Conservation (phyloP, 64 coral and sea anemone species). For the Actinia equina region DNA sequence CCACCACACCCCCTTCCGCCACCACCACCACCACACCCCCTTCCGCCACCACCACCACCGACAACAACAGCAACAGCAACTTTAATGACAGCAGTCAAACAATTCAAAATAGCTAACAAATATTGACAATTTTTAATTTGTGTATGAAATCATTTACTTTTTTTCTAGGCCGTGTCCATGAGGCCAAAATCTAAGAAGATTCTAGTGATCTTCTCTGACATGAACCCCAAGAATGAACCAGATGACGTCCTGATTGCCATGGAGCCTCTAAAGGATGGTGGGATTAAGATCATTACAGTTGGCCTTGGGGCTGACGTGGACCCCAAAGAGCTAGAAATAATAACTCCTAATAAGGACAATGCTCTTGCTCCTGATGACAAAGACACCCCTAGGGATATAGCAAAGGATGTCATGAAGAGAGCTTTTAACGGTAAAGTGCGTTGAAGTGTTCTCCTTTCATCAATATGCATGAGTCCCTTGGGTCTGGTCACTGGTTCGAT, state of each 20-base stretch:
- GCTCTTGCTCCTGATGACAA: slow-evolving; percentile 29
- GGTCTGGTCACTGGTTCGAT: no score
- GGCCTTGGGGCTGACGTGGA: slow-evolving; percentile 38
- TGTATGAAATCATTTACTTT: background rate
- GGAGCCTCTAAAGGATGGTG: slow-evolving; percentile 34
- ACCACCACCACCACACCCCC: no score
- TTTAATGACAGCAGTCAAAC: no score
- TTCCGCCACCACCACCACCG: no score
- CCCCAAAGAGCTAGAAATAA: slow-evolving; percentile 15
- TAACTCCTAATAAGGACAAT: slow-evolving; percentile 38
- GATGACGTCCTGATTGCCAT: slow-evolving; percentile 23
- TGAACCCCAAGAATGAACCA: slow-evolving; percentile 13
- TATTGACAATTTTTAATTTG: background rate
- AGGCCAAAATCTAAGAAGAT: background rate
- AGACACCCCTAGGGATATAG: slow-evolving; percentile 7
- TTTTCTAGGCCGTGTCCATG: background rate
- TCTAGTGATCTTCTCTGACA: slow-evolving; percentile 57
- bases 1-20: no score
- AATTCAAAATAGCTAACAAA: no score
- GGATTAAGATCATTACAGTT: slow-evolving; percentile 45
- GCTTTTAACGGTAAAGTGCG: background rate
- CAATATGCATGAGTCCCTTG: no score
- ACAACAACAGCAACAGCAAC: no score
- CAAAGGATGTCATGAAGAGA: slow-evolving; percentile 11
- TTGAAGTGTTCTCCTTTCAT: no score